These are phyloP conservation scores for Catocala fraxini DNA, from an alignment of 2,888 invertebrate genomes.

Conservation along the genomic window DNA sequence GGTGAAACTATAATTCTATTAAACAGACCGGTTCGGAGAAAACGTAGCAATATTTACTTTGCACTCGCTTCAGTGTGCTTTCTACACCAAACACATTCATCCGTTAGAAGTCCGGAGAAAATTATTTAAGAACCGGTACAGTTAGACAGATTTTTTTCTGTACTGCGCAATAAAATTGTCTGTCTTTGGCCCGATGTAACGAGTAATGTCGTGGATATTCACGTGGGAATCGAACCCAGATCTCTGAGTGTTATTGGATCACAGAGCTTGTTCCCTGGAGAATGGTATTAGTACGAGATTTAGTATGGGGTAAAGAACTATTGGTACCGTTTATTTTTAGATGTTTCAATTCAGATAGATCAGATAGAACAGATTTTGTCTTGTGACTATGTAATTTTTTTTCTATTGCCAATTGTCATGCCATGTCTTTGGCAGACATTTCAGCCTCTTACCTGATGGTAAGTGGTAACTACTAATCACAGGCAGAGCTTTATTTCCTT, in stretches of 20 bases:
- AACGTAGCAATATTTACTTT: too few species aligned
- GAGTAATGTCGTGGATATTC: constrained; percentile 14
- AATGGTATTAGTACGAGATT: constrained; percentile 8
- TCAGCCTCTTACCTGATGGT: too few species aligned
- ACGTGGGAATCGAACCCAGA: constrained; percentile 16
- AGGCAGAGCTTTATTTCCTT: too few species aligned
- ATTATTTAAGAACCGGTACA: constrained; percentile 40
- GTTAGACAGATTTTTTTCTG: constrained; percentile 38
- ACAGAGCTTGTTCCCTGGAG: constrained; percentile 6
- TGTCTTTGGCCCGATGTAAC: constrained; percentile 14
- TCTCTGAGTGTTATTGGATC: constrained; percentile 14
- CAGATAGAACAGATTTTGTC: too few species aligned
- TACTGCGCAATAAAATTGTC: constrained; percentile 24
- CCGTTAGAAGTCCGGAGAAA: constrained; percentile 36
- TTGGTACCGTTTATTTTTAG: not conserved
- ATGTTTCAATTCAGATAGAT: not conserved
- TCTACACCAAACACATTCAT: constrained; percentile 16
- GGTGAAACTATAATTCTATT: too few species aligned
- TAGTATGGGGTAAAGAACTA: constrained; percentile 4
- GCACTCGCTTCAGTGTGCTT: not conserved
- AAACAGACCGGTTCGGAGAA: too few species aligned
- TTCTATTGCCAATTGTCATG: too few species aligned
- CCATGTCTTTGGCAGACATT: too few species aligned
- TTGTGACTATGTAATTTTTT: too few species aligned
- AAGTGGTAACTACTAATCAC: too few species aligned